Conservation (phyloP, 2,888 invertebrate species). For the Hipparchia semele region DNA sequence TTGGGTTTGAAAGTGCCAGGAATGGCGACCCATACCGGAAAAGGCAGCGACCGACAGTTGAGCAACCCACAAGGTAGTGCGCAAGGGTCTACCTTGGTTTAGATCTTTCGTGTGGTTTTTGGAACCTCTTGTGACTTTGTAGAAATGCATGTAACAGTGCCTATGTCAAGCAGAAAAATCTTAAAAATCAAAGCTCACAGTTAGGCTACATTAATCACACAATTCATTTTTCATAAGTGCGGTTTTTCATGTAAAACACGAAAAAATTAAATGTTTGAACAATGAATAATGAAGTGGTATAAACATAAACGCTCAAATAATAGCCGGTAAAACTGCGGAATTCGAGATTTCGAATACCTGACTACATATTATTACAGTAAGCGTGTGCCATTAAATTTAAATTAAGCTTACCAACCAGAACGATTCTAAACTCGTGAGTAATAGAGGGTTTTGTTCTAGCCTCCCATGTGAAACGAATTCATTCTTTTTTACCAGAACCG, state of each 20-base stretch:
- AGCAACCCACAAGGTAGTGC: no score
- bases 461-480: slow-evolving; percentile 43
- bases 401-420: slow-evolving; percentile 53
- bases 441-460: slow-evolving; percentile 38
- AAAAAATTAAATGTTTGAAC: slow-evolving; percentile 27
- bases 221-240: neutral
- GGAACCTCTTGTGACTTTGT: no score
- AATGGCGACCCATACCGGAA: no score
- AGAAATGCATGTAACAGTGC: no score
- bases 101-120: no score
- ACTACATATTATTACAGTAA: slow-evolving; percentile 36
- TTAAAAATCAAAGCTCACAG: slow-evolving; percentile 5
- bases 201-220: no score
- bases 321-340: slow-evolving; percentile 52
- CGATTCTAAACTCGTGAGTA: slow-evolving; percentile 51
- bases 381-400: slow-evolving; percentile 43
- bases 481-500: slow-evolving; percentile 29
- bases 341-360: slow-evolving; percentile 55
- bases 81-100: no score
- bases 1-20: no score
- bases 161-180: neutral
- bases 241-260: slow-evolving; percentile 23
- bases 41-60: no score
- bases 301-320: slow-evolving; percentile 57
- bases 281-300: slow-evolving; percentile 47